Evolutionary conservation across 2,113 vertebrate genomes (phyloP).

Genomic region (Nycticryphes semicollaris): DNA sequence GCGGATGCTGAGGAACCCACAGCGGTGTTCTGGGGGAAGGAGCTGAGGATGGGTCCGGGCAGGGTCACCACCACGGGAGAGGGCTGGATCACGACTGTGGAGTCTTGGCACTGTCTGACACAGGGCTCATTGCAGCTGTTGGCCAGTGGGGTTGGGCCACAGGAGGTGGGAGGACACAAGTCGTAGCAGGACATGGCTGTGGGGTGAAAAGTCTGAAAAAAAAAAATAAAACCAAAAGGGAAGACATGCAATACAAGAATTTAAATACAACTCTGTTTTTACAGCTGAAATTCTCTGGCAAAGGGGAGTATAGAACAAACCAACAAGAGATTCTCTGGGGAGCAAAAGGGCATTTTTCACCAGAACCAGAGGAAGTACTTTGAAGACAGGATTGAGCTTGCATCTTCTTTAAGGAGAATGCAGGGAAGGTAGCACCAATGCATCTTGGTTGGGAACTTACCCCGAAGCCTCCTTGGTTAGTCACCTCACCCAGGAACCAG

Average conservation of each 20-base stretch:
- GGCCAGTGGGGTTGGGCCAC: neutral
- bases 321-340: neutral
- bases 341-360: neutral
- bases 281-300: neutral
- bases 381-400: neutral
- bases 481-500: neutral
- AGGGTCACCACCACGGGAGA: slow-evolving; percentile 1
- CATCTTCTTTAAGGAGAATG: neutral
- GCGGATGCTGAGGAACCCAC: neutral
- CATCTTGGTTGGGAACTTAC: neutral
- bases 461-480: neutral
- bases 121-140: slow-evolving; percentile 28
- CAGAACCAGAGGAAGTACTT: neutral
- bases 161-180: neutral
- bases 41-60: neutral
- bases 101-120: slow-evolving; percentile 7
- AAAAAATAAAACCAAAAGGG: neutral
- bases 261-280: neutral
- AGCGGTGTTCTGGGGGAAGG: neutral
- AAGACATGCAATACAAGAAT: neutral
- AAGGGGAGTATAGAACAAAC: neutral
- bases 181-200: slow-evolving; percentile 10
- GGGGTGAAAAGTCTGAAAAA: neutral
- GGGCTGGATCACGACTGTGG: neutral
- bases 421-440: neutral